These are phyloP conservation scores for Athalia cordata DNA, from an alignment of 2,888 invertebrate species.

Conservation along the genomic window DNA sequence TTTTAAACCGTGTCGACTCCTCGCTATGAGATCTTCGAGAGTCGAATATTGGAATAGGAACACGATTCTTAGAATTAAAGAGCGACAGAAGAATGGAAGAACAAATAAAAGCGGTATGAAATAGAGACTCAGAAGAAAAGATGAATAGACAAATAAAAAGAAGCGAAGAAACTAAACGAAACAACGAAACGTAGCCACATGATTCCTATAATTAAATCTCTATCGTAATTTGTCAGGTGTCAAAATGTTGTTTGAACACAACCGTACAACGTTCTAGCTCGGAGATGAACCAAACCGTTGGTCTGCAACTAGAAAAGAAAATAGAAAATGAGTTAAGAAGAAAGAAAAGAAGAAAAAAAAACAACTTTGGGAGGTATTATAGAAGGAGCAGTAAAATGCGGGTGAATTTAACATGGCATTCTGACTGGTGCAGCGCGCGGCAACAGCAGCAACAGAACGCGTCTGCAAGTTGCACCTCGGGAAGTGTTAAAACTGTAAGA, in stretches of 20 bases:
- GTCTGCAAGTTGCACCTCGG: not conserved
- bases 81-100: too few relatives aligned
- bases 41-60: too few relatives aligned
- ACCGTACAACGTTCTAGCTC: too few relatives aligned
- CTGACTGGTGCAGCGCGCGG: not conserved
- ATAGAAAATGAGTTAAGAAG: constrained; percentile 11
- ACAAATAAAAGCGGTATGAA: too few relatives aligned
- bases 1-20: too few relatives aligned
- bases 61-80: too few relatives aligned
- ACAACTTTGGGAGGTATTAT: too few relatives aligned
- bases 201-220: constrained; percentile 28
- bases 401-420: constrained; percentile 12
- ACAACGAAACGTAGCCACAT: not conserved
- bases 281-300: not conserved
- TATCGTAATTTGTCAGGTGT: constrained; percentile 13
- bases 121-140: too few relatives aligned
- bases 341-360: too few relatives aligned
- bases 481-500: constrained; percentile 36
- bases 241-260: not conserved
- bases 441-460: too few relatives aligned
- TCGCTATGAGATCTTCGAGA: too few relatives aligned
- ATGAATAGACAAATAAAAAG: too few relatives aligned
- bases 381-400: not conserved
- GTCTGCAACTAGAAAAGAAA: constrained; percentile 1
- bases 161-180: not conserved